These are phyloP conservation scores for Cyprinus carpio DNA, from an alignment of 2,113 vertebrate genomes.

Conservation along the genomic window DNA sequence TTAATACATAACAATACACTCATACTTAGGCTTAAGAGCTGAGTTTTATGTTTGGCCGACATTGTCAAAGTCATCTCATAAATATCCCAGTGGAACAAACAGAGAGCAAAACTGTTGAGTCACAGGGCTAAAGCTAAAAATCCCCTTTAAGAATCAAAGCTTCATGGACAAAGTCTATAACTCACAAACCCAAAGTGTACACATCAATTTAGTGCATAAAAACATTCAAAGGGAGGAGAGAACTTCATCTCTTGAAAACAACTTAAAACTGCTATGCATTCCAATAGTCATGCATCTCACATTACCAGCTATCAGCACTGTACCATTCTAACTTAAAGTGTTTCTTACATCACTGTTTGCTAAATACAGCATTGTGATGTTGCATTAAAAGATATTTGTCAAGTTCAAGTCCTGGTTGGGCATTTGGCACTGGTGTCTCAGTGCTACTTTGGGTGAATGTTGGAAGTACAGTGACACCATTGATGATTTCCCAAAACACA, in stretches of 20 bases:
- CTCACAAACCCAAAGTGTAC: not conserved
- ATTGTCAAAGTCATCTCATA: slow-evolving; percentile 8
- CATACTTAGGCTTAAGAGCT: not conserved
- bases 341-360: not conserved
- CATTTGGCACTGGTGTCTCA: slow-evolving; percentile 7
- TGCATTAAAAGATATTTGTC: not conserved
- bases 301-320: not conserved
- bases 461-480: slow-evolving; percentile 49
- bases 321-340: not conserved
- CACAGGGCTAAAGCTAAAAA: slow-evolving; percentile 5
- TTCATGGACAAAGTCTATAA: slow-evolving; percentile 21
- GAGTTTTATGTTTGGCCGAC: slow-evolving; percentile 3
- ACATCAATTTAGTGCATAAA: not conserved
- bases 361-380: slow-evolving; percentile 7
- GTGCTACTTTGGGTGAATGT: slow-evolving; percentile 43
- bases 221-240: not conserved
- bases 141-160: slow-evolving; percentile 14
- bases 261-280: not conserved
- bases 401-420: slow-evolving; percentile 36
- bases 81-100: not conserved
- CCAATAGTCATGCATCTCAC: not conserved
- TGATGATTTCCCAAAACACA: slow-evolving; percentile 8
- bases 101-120: not conserved
- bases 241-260: not conserved
- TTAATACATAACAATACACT: not conserved